phyloP scores from a whole-genome alignment of 1,140 invertebrate species.

The Cotesia glomerata region DNA sequence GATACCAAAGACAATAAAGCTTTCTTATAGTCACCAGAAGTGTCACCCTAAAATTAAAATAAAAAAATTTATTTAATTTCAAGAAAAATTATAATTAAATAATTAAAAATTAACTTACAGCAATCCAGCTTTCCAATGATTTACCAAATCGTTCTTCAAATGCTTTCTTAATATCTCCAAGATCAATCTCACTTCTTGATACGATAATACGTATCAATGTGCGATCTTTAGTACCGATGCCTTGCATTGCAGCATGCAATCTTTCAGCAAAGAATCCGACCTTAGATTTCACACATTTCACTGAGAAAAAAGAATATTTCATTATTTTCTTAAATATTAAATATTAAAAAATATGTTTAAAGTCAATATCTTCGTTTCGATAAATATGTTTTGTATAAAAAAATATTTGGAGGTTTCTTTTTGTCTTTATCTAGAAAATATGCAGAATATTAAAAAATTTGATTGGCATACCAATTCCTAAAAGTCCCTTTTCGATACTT shows the following conservation, averaged over 20 bases:
- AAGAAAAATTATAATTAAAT: not conserved
- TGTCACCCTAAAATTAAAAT: slow-evolving; percentile 78
- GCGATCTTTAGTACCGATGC: slow-evolving; percentile 87
- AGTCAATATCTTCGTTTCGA: too few species aligned
- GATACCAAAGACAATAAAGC: slow-evolving; percentile 80
- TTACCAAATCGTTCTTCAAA: slow-evolving; percentile 87
- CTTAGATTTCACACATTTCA: slow-evolving; percentile 88
- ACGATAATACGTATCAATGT: slow-evolving; percentile 89
- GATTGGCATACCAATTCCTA: slow-evolving; percentile 68
- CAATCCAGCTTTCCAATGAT: slow-evolving; percentile 80
- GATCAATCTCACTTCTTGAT: slow-evolving; percentile 89
- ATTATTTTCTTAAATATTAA: not conserved
- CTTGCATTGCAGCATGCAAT: slow-evolving; percentile 88
- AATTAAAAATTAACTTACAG: slow-evolving; percentile 68
- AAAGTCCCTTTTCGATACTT: slow-evolving; percentile 69
- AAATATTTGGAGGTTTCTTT: not conserved
- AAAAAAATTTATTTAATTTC: slow-evolving; percentile 25
- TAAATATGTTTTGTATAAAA: not conserved
- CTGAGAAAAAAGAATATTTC: slow-evolving; percentile 60
- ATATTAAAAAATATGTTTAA: too few species aligned
- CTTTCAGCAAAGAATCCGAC: slow-evolving; percentile 93
- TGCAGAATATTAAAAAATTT: not conserved
- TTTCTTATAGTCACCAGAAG: slow-evolving; percentile 90
- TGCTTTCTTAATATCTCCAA: slow-evolving; percentile 88
- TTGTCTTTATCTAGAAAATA: slow-evolving; percentile 1